These are phyloP conservation scores for Ophiothrix spiculata DNA, from an alignment of 35 echinoderm and acorn worm genomes.

Conservation along the genomic window DNA sequence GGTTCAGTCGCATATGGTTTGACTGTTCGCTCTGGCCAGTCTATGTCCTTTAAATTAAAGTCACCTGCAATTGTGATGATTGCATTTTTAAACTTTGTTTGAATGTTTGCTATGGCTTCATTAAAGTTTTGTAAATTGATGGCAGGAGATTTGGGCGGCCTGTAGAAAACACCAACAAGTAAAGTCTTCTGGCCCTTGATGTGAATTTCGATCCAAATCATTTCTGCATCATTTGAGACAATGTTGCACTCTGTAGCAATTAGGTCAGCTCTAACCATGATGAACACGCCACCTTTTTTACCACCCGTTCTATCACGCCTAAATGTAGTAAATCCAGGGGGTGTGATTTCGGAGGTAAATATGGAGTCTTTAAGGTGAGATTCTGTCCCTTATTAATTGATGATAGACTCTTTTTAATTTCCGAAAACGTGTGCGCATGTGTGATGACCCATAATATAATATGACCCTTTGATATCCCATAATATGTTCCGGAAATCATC, in stretches of 20 bases:
- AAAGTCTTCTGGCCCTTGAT: conserved; percentile 30
- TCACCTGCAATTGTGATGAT: conserved; percentile 37
- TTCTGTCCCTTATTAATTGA: too few relatives aligned
- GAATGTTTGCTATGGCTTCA: conserved; percentile 7
- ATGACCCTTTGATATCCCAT: too few relatives aligned
- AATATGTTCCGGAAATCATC: too few relatives aligned
- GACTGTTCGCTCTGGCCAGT: conserved; percentile 22
- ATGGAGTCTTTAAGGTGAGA: too few relatives aligned
- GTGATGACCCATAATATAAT: too few relatives aligned
- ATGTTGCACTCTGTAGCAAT: conserved; percentile 28
- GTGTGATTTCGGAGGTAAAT: conserved; percentile 35
- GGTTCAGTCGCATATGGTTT: conserved; percentile 37
- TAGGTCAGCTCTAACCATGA: conserved; percentile 16
- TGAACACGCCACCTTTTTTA: conserved; percentile 31
- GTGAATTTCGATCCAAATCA: not conserved
- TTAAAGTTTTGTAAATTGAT: conserved; percentile 11
- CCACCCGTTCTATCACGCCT: conserved; percentile 7
- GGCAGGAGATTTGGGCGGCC: conserved; percentile 17
- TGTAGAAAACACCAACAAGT: too few relatives aligned
- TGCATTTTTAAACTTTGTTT: conserved; percentile 1
- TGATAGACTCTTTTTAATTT: too few relatives aligned
- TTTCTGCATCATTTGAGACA: not conserved
- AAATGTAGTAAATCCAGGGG: too few relatives aligned
- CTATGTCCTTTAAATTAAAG: conserved; percentile 42
- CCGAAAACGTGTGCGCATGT: too few relatives aligned